These are phyloP conservation scores for Amorpha juglandis DNA, from an alignment of 2,888 invertebrate genomes.

Conservation along the genomic window DNA sequence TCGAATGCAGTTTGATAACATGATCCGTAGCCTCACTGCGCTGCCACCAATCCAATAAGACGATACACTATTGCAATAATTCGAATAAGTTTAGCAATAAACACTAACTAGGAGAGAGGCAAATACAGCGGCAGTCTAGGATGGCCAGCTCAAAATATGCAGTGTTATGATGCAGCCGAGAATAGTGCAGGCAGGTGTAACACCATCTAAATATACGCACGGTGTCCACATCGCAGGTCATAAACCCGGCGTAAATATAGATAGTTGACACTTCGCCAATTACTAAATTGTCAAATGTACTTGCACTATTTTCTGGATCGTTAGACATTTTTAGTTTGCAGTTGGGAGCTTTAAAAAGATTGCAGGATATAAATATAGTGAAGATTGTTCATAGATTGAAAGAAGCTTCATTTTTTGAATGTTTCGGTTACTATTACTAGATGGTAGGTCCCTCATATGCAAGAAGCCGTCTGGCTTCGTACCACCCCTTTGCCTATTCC, in stretches of 20 bases:
- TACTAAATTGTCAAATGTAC: conserved; percentile 47
- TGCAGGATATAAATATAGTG: background rate
- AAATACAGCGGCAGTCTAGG: background rate
- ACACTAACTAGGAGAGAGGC: background rate
- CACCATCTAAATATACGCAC: conserved; percentile 43
- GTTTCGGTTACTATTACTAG: no score
- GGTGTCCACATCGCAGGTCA: conserved; percentile 41
- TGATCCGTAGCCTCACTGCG: no score
- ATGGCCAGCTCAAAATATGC: conserved; percentile 21
- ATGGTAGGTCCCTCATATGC: no score
- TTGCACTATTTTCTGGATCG: conserved; percentile 15
- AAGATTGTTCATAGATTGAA: no score
- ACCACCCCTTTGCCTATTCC: no score
- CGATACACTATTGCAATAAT: no score
- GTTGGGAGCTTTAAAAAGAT: background rate
- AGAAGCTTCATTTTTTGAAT: no score
- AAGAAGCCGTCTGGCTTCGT: no score
- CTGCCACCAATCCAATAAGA: no score
- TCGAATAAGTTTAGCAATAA: background rate
- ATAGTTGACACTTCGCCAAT: conserved; percentile 44
- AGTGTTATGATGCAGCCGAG: conserved; percentile 31
- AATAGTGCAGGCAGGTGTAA: conserved; percentile 46
- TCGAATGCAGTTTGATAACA: no score
- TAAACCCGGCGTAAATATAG: conserved; percentile 49
- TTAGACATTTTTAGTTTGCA: background rate